Base-by-base conservation (phyloP, 2,888 invertebrate genomes). In the Aspidiotus destructor region DNA sequence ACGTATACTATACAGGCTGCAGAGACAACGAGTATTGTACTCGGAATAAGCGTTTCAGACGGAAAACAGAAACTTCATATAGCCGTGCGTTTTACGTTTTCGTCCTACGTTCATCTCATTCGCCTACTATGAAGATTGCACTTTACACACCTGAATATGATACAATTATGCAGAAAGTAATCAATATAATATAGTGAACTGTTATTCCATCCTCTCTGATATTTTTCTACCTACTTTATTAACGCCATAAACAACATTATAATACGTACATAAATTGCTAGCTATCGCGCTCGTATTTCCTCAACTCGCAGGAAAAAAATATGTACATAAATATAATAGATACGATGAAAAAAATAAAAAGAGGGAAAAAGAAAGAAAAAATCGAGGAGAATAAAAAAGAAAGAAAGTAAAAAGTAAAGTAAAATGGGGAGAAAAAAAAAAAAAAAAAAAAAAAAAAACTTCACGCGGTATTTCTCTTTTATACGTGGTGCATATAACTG, bases 191-290 rank as follows among this genome's bases (percentile, higher is more conserved):
- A 55, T 40, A 28, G 58, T 58, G 58, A 16, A 58, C 58, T 58
- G 58, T 58, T 40, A 58, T 58, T 58, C 58, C 58, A 58, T 58
- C 58, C 58, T 58, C 17, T 54, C 40, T 58, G 58, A 58, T 58
- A 58, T 58, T 58, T 40, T 58, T 58, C 58, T 58, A 58, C 58
- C 60, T 57, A 67, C 58, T 67, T 58, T 67, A 67, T 67, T 67
- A 57, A 58, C 67, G 67, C 67, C 57, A 67, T 67, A 67, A 67
- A 58, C 60, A 57, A 58, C 57, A 67, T 67, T 57, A 67, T 67
- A 67, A 67, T 67, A 58, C 60, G 58, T 57, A 44, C 67, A 57
- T 67, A 67, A 67, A 67, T 67, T 67, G 67, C 58, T 52, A 54
- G 58, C 67, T 67, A 67, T 67, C 67, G 44, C 58, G 67, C 48